Percentiles rank a stretch among this genome's conserved stretches.
phyloP scores from a whole-genome alignment of 2,113 vertebrate genomes.

The Mus pahari region DNA sequence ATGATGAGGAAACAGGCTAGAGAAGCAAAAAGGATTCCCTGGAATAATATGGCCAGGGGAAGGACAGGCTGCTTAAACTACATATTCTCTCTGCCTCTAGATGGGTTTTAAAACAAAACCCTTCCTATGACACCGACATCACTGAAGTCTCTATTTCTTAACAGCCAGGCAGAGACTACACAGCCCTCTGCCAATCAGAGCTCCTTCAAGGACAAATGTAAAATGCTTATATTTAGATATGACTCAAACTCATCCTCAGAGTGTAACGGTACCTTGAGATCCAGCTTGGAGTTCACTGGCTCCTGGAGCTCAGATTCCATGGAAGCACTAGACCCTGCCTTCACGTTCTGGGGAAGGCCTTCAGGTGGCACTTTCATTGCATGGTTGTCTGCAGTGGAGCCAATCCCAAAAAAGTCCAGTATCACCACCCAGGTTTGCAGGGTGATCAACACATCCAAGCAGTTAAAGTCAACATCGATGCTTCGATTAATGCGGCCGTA shows the following conservation, averaged over 20 bases:
- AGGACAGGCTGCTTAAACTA: not conserved
- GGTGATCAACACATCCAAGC: constrained; percentile 96
- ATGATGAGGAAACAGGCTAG: not conserved
- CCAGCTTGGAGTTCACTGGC: constrained; percentile 93
- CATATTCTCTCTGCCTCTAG: not conserved
- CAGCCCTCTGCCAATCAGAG: not conserved
- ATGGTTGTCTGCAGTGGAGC: constrained; percentile 98
- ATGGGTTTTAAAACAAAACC: not conserved
- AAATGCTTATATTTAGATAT: not conserved
- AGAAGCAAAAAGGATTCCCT: not conserved
- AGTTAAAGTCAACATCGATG: constrained; percentile 98
- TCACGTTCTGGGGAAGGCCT: constrained; percentile 85
- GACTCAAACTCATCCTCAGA: not conserved
- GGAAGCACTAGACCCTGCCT: constrained; percentile 79
- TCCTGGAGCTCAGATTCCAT: constrained; percentile 84
- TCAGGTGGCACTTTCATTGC: constrained; percentile 88
- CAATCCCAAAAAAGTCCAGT: constrained; percentile 98
- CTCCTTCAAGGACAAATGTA: not conserved
- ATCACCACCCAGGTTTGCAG: constrained; percentile 99
- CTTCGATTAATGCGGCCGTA: constrained; percentile 92
- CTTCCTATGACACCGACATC: not conserved
- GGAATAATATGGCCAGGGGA: not conserved
- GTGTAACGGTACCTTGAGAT: constrained; percentile 92
- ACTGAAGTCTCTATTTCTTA: not conserved
- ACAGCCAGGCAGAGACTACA: not conserved